Evolutionary conservation across 2,888 invertebrate species (phyloP).

Genomic region (Chrysodeixis includens): DNA sequence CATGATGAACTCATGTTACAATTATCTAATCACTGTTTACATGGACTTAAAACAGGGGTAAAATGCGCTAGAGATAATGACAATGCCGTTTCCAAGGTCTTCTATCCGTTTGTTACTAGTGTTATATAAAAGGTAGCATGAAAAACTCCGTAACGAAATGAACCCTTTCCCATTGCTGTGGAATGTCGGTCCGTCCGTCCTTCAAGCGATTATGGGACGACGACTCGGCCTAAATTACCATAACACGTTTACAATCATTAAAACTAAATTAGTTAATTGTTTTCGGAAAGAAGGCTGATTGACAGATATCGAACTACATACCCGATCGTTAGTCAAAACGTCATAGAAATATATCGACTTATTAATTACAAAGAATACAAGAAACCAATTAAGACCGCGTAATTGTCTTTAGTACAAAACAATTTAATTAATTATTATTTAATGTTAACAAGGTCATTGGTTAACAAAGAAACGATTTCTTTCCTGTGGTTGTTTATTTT

Average conservation of each 20-base stretch:
- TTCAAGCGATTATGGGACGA: slow-evolving; percentile 82
- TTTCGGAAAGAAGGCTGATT: slow-evolving; percentile 50
- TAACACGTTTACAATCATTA: slow-evolving; percentile 74
- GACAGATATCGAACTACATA: slow-evolving; percentile 44
- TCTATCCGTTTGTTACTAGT: slow-evolving; percentile 5
- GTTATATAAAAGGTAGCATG: slow-evolving; percentile 38
- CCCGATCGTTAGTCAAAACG: slow-evolving; percentile 30
- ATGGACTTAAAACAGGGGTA: background rate
- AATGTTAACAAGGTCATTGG: background rate
- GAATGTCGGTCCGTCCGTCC: slow-evolving; percentile 74
- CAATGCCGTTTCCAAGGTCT: slow-evolving; percentile 9
- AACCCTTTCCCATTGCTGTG: slow-evolving; percentile 56
- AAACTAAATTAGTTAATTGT: slow-evolving; percentile 78
- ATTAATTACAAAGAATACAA: slow-evolving; percentile 23
- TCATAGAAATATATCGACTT: slow-evolving; percentile 39
- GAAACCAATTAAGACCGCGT: slow-evolving; percentile 2
- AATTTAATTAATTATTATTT: slow-evolving; percentile 1
- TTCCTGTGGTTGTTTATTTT: too few species aligned
- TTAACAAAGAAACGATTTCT: background rate
- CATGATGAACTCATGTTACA: background rate
- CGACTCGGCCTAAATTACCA: slow-evolving; percentile 79
- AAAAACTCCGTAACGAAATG: slow-evolving; percentile 45
- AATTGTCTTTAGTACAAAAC: background rate
- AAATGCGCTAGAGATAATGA: background rate
- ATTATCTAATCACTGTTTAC: background rate